phyloP scores from a whole-genome alignment of 2,888 invertebrate genomes.

The Ditula angustiorana region DNA sequence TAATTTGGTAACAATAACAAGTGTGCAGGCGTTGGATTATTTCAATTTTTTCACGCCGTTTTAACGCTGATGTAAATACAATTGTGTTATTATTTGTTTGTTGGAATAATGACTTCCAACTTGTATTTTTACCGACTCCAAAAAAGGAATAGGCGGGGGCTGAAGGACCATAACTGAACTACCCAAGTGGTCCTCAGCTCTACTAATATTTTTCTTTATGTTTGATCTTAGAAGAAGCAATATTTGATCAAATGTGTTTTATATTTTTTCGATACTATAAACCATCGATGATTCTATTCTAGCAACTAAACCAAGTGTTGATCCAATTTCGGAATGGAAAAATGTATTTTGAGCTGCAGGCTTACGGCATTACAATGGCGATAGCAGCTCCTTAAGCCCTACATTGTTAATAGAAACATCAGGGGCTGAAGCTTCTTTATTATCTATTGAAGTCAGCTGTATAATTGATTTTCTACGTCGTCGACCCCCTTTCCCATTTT shows the following conservation, averaged over 20 bases:
- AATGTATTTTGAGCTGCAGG: slow-evolving; percentile 14
- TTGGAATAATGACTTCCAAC: no score
- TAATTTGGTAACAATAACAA: not conserved
- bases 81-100: no score
- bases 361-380: slow-evolving; percentile 27
- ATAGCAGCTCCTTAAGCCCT: slow-evolving; percentile 27
- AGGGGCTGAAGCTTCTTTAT: slow-evolving; percentile 56
- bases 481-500: slow-evolving; percentile 62
- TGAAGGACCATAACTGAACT: not conserved
- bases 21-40: not conserved
- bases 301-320: slow-evolving; percentile 1
- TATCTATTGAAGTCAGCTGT: slow-evolving; percentile 62
- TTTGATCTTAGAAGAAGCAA: not conserved
- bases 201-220: not conserved
- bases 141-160: not conserved
- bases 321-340: slow-evolving; percentile 11
- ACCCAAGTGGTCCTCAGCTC: not conserved
- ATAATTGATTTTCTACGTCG: slow-evolving; percentile 73
- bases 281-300: not conserved
- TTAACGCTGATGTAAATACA: no score
- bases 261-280: not conserved
- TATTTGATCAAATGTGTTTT: not conserved
- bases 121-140: no score
- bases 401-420: slow-evolving; percentile 61
- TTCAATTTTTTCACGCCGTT: not conserved